Conservation (phyloP, 2,113 vertebrate genomes). For the Vombatus ursinus region DNA sequence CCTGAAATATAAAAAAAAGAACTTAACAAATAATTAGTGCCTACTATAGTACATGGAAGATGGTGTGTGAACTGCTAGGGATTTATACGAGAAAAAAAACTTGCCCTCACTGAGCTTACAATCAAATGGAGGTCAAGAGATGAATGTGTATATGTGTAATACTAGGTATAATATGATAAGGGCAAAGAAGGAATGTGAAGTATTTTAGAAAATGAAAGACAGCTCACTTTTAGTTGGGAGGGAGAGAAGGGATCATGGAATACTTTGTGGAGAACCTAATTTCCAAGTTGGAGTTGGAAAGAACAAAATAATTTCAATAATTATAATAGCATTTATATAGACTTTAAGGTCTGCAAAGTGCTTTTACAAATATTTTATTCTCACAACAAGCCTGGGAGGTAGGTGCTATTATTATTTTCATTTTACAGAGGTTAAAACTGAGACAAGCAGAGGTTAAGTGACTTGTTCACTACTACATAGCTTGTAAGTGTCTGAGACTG, state of each 20-base stretch:
- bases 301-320: not conserved
- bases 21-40: not conserved
- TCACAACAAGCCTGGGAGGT: not conserved
- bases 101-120: not conserved
- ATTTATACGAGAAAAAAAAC: not conserved
- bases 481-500: not conserved
- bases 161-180: not conserved
- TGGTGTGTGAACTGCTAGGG: not conserved
- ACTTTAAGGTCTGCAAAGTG: not conserved
- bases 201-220: not conserved
- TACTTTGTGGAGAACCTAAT: not conserved
- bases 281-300: not conserved
- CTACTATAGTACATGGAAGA: not conserved
- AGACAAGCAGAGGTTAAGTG: not conserved
- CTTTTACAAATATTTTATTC: not conserved
- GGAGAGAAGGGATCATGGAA: not conserved
- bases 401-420: not conserved
- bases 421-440: not conserved
- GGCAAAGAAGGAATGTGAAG: not conserved
- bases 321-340: not conserved
- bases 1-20: not conserved
- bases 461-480: not conserved
- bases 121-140: not conserved
- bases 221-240: not conserved
- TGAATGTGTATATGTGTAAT: not conserved